These are phyloP conservation scores for Chrysolina haemoptera DNA, from an alignment of 2,888 invertebrate species.

Conservation along the genomic window DNA sequence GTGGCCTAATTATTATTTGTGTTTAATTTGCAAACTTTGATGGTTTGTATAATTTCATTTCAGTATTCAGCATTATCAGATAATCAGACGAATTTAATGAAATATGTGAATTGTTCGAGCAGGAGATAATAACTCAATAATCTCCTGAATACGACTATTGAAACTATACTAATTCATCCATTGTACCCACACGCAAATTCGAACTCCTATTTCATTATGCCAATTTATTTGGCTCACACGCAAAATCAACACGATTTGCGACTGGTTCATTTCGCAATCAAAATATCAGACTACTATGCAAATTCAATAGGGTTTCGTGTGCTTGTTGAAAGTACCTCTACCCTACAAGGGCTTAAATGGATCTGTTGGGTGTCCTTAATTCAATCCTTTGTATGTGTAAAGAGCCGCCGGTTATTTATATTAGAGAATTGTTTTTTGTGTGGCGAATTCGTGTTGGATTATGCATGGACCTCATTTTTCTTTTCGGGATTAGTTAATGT, in stretches of 20 bases:
- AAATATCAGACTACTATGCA: slow-evolving; percentile 20
- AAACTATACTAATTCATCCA: background rate
- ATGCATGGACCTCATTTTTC: background rate
- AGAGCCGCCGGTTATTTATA: background rate
- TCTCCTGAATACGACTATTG: background rate
- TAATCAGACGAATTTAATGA: too few species aligned
- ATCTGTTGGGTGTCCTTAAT: slow-evolving; percentile 13
- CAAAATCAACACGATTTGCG: slow-evolving; percentile 7
- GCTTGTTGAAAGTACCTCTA: slow-evolving; percentile 5
- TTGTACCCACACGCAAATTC: background rate
- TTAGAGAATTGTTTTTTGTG: background rate
- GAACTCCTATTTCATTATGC: background rate
- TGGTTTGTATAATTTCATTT: too few species aligned
- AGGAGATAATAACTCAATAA: too few species aligned
- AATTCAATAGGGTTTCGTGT: slow-evolving; percentile 2
- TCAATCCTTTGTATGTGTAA: slow-evolving; percentile 5
- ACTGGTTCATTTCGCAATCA: slow-evolving; percentile 13
- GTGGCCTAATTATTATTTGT: too few species aligned
- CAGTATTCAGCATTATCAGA: too few species aligned
- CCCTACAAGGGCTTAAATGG: background rate
- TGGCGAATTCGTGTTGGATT: background rate
- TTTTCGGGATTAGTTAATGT: background rate
- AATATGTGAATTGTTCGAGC: too few species aligned
- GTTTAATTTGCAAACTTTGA: too few species aligned
- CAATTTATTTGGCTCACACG: background rate